Evolutionary conservation across 2,888 invertebrate species (phyloP), one percentile per base, ranked within the genome.

Genomic region (Ichneumoninae sp.): DNA sequence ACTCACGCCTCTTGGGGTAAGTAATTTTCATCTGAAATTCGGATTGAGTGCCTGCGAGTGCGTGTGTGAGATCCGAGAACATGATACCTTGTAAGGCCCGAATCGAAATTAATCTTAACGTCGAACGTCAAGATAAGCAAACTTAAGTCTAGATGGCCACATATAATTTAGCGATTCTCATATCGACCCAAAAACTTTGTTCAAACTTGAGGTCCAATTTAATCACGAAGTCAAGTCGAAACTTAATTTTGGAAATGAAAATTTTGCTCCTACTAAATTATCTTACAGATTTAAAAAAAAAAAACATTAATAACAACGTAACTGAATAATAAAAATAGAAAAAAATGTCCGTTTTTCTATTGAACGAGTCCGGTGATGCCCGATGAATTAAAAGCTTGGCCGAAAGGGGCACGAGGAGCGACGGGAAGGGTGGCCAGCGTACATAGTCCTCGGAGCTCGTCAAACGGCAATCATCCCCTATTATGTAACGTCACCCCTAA

Each of bases 391-490:
- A 92, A 90, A 81, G 88, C 85, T 80, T 26, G 19, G 82, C 69
- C 86, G 86, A 89, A 90, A 91, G 87, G 83, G 89, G 87, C 89
- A 54, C 52, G 26, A 16, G 47, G 30, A 71, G 33, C 19, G 19
- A 75, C 60, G 22, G 44, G 71, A 78, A 82, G 84, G 82, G 82
- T 66, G 70, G 79, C 6, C 57, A 68, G 36, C 62, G 33, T 47
- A 47, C 44, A 4, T 16, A 26, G 57, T 22, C 57, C 57, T 57
- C 19, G 47, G 13, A 26, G 87, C 90, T 89, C 87, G 92, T 93
- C 91, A 91, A 91, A 91, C 89, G 91, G 90, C 90, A 91, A 93
- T 93, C 92, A 93, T 90, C 90, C 90, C 89, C 91, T 88, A 91
- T 93, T 93, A 93, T 91, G 87, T 90, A 92, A 91, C 88, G 88